Conservation (phyloP, 2,797 vertebrate species). For the Enteromius treurensis region DNA sequence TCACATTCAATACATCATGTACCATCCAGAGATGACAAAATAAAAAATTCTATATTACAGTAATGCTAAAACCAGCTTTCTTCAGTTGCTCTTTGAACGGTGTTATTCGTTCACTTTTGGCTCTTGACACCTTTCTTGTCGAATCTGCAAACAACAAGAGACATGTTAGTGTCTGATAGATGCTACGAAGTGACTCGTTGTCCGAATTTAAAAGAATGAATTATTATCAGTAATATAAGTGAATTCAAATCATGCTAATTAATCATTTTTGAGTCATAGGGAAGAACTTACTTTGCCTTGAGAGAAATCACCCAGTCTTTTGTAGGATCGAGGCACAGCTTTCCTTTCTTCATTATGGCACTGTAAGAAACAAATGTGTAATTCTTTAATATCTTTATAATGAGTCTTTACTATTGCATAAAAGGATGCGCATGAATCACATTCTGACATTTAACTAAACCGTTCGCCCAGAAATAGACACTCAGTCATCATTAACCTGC, state of each 20-base stretch:
- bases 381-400: background rate
- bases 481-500: background rate
- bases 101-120: background rate
- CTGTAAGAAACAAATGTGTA: background rate
- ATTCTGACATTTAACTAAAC: background rate
- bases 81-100: background rate
- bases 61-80: background rate
- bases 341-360: background rate
- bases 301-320: slow-evolving; percentile 1
- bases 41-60: background rate
- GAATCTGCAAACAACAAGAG: background rate
- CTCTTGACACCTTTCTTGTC: background rate
- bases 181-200: background rate
- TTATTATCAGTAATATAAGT: background rate
- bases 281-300: background rate
- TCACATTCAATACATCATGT: background rate
- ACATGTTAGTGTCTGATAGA: background rate
- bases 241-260: background rate
- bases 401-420: background rate
- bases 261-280: background rate
- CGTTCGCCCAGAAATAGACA: background rate
- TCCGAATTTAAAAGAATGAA: background rate
- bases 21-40: background rate
- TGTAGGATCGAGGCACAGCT: background rate
- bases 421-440: background rate